Conservation (phyloP, 2,888 invertebrate species). For the Andrena haemorrhoa region DNA sequence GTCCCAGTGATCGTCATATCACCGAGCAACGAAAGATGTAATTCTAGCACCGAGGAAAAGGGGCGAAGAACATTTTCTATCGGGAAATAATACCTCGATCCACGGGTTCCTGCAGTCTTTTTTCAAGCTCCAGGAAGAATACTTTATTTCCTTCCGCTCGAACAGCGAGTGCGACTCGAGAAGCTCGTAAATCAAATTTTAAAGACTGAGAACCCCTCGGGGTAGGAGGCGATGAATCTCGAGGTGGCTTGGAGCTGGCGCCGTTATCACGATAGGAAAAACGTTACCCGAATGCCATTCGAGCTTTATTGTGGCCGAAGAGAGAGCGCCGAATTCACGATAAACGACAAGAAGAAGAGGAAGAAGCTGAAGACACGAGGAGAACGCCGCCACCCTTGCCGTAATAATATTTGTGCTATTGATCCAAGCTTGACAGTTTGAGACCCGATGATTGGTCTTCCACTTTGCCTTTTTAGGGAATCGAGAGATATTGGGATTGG, state of each 20-base stretch:
- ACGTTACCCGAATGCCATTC: constrained; percentile 31
- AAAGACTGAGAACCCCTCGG: constrained; percentile 23
- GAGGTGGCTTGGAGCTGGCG: not conserved
- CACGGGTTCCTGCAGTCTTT: not conserved
- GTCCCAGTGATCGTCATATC: not conserved
- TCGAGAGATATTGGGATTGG: constrained; percentile 1
- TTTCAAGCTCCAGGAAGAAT: not conserved
- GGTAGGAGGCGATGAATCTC: not conserved
- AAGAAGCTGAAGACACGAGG: not conserved
- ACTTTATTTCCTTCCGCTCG: not conserved
- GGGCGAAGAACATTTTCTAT: not conserved
- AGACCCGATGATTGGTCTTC: not conserved
- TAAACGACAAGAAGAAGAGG: constrained; percentile 2
- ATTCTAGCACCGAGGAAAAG: not conserved
- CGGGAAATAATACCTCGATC: constrained; percentile 21
- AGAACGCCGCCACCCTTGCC: not conserved
- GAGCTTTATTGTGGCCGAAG: constrained; percentile 2
- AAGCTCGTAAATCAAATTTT: constrained; percentile 59
- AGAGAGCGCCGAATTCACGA: constrained; percentile 9
- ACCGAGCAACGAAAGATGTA: too few relatives aligned
- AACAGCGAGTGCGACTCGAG: not conserved
- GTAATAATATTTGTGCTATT: constrained; percentile 11
- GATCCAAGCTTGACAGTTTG: not conserved
- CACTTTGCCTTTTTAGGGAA: not conserved
- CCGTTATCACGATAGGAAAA: constrained; percentile 15